These are phyloP conservation scores for Anguilla marmorata DNA, from an alignment of 2,797 vertebrate species.

Conservation along the genomic window DNA sequence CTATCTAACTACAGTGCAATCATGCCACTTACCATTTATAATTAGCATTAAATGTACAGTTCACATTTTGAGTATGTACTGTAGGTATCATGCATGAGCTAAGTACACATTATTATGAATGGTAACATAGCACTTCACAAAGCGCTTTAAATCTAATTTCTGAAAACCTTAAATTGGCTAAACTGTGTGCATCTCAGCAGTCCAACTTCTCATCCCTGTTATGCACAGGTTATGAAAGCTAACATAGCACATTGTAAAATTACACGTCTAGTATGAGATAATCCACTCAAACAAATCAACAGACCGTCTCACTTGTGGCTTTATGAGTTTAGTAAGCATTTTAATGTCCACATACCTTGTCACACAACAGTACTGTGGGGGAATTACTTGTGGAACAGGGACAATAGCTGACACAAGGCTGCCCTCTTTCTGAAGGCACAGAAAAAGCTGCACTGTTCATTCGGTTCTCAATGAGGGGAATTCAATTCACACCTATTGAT, in stretches of 20 bases:
- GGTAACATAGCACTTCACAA: neutral
- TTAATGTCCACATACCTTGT: neutral
- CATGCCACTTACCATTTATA: neutral
- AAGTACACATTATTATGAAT: neutral
- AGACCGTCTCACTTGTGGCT: neutral
- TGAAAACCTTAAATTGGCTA: neutral
- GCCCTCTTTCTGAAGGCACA: constrained; percentile 49
- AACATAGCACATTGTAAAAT: neutral
- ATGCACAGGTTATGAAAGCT: neutral
- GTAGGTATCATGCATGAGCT: neutral
- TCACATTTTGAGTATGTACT: neutral
- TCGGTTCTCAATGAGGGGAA: neutral
- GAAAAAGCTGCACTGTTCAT: neutral
- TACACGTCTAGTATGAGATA: neutral
- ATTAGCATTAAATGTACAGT: neutral
- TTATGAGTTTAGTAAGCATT: neutral
- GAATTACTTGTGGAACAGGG: neutral
- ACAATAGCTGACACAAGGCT: constrained; percentile 49
- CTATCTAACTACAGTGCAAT: neutral
- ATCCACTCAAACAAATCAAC: neutral
- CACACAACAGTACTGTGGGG: neutral
- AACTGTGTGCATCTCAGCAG: neutral
- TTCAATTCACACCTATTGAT: neutral
- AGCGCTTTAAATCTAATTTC: neutral
- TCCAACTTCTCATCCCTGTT: neutral